phyloP scores from a whole-genome alignment of 2,888 invertebrate species.

The Chrysodeixis includens region DNA sequence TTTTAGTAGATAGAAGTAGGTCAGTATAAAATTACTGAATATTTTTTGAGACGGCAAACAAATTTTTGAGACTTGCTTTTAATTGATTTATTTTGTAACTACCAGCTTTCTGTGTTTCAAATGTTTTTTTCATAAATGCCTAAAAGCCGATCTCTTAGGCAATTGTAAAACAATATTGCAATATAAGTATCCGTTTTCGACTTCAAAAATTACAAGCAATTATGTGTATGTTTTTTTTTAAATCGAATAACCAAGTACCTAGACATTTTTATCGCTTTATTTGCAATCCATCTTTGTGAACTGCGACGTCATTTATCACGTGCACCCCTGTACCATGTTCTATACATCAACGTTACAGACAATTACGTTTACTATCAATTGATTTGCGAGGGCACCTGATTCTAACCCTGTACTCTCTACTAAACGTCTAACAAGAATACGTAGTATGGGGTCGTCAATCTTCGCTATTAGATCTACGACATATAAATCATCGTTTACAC shows the following conservation, averaged over 20 bases:
- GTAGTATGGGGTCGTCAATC: background rate
- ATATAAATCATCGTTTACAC: background rate
- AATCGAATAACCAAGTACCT: too few species aligned
- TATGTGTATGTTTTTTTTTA: too few species aligned
- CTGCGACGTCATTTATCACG: slow-evolving; percentile 41
- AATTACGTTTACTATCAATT: slow-evolving; percentile 70
- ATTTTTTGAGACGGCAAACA: too few species aligned
- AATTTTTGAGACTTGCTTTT: too few species aligned
- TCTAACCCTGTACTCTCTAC: slow-evolving; percentile 48
- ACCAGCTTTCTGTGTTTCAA: too few species aligned
- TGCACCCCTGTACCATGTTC: slow-evolving; percentile 31
- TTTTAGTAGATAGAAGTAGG: too few species aligned
- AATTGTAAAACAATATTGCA: too few species aligned
- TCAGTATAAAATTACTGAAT: background rate
- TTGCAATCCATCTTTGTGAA: slow-evolving; percentile 19
- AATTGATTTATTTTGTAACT: too few species aligned
- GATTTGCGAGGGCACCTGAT: slow-evolving; percentile 65
- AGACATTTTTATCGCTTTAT: background rate
- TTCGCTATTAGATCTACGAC: background rate
- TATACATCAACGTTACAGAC: slow-evolving; percentile 67
- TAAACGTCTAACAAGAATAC: slow-evolving; percentile 11
- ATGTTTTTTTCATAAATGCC: too few species aligned
- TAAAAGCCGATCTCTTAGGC: too few species aligned
- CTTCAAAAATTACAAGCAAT: too few species aligned
- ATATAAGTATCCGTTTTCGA: too few species aligned